Base-by-base conservation (phyloP, 2,888 invertebrate genomes). In the Drosophila multiciliata region DNA sequence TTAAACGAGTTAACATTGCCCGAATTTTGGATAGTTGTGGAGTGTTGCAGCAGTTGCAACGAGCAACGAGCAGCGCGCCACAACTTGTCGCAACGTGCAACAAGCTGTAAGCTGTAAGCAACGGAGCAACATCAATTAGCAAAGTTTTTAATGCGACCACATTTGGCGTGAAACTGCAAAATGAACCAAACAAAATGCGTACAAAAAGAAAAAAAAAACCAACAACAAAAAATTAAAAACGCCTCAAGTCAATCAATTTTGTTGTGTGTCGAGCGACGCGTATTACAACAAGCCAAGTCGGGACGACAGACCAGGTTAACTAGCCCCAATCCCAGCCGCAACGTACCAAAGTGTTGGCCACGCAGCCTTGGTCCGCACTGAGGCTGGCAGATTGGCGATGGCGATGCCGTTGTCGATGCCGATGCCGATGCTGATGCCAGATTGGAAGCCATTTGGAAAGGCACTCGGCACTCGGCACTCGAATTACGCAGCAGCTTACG, bases 191-290 rank as follows among this genome's bases (percentile, higher is more conserved):
- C 60, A 79, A 74, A 78, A 83, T 87, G 87, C 87, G 85, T 87
- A 78, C 75, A 66, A 78, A 40, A 40, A n/a, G n/a, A 40, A 17
- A 15, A n/a, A 40, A 11, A 40, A 7, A 0, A 26, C 29, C 5
- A 29, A 29, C 29, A 17, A n/a, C n/a, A 38, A n/a, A 40, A 11
- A 40, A 7, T 1, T 7, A 45, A 45, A 86, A 87, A 82, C 85
- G 87, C 87, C 85, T 79, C 85, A 65, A 86, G 85, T 87, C 85
- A 86, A 86, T 87, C 85, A 87, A 87, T 87, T 80, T 87, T 53
- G 71, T 36, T 64, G 71, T 73, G 76, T 79, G 79, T 73, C 45
- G 63, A 48, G 67, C 64, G 61, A 62, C 66, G 79, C 73, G 69
- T 70, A 52, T 78, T 79, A 79, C 76, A 67, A 64, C 73, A 65